phyloP scores from a whole-genome alignment of 1,140 invertebrate species.

The Phymorhynchus buccinoides region DNA sequence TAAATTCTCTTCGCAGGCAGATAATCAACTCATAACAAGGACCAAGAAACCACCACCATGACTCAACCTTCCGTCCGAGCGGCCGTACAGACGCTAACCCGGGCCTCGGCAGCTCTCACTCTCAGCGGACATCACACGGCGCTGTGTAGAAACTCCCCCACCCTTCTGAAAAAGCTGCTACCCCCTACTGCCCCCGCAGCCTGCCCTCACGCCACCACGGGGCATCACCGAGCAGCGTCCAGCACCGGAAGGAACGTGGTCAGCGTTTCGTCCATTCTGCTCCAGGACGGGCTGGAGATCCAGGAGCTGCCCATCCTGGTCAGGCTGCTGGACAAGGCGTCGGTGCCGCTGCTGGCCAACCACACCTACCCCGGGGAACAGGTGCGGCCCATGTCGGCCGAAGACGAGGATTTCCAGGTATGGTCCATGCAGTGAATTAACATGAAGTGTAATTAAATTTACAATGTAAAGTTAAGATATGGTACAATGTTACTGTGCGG shows the following conservation, averaged over 20 bases:
- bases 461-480: too few species aligned
- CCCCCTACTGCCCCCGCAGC: not conserved
- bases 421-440: too few species aligned
- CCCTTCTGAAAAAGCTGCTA: not conserved
- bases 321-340: constrained; percentile 72
- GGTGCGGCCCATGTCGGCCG: constrained; percentile 40
- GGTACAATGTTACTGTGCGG: too few species aligned
- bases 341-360: constrained; percentile 43
- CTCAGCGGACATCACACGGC: not conserved
- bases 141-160: not conserved
- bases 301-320: constrained; percentile 82
- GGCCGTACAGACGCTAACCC: not conserved
- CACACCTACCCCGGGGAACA: constrained; percentile 35
- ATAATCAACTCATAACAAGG: not conserved
- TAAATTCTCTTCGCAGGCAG: too few species aligned
- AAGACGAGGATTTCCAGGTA: constrained; percentile 67
- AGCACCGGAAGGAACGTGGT: constrained; percentile 41
- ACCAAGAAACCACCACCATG: not conserved
- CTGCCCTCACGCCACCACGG: not conserved
- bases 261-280: constrained; percentile 77
- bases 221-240: not conserved
- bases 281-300: constrained; percentile 81
- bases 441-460: too few species aligned
- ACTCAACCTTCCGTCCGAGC: not conserved
- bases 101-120: not conserved